phyloP scores from a whole-genome alignment of 2,113 vertebrate genomes.

The Gymnobelideus leadbeateri region DNA sequence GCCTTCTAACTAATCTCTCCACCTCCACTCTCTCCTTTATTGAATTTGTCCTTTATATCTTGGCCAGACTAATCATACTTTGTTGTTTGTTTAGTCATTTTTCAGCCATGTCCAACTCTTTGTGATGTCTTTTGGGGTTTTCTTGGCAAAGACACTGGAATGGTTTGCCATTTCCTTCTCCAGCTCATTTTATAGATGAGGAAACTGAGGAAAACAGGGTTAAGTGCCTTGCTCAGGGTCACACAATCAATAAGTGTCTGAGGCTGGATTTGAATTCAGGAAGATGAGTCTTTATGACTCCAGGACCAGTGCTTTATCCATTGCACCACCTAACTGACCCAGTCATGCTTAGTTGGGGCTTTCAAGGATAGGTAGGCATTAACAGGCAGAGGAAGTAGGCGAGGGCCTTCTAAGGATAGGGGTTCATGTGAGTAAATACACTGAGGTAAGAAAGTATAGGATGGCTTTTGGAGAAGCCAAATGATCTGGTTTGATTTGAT shows the following conservation, averaged over 20 bases:
- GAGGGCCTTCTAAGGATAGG: background rate
- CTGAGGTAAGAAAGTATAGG: background rate
- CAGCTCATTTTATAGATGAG: background rate
- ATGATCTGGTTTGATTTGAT: background rate
- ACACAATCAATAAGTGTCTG: background rate
- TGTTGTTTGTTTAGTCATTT: background rate
- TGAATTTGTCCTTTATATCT: background rate
- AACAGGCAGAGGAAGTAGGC: background rate
- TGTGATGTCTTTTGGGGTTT: background rate
- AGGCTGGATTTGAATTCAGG: background rate
- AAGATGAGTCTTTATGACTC: background rate
- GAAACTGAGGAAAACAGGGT: background rate
- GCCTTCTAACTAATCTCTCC: background rate
- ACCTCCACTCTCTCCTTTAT: background rate
- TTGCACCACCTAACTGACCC: background rate
- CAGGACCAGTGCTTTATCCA: background rate
- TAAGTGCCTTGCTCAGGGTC: background rate
- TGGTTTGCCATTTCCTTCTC: background rate
- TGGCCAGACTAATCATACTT: background rate
- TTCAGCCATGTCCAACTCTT: background rate
- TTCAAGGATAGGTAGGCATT: background rate
- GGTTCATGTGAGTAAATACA: background rate
- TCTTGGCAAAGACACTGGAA: background rate
- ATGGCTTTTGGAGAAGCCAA: background rate
- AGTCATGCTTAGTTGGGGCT: background rate